These are phyloP conservation scores for Phoenicopterus ruber DNA, from an alignment of 2,113 vertebrate species.

Conservation along the genomic window DNA sequence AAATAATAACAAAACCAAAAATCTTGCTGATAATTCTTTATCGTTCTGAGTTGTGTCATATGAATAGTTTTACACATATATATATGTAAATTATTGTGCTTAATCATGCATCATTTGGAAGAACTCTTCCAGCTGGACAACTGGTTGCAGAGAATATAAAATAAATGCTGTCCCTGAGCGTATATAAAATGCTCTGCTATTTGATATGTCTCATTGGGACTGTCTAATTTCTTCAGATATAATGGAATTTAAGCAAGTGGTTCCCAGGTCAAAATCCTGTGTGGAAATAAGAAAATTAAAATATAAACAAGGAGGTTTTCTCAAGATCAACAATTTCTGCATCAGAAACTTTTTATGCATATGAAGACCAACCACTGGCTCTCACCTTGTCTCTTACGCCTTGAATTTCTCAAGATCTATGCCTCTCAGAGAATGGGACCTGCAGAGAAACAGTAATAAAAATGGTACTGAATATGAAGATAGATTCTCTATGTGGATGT, in stretches of 20 bases:
- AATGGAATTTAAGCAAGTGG: background rate
- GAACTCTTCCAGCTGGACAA: background rate
- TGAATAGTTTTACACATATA: background rate
- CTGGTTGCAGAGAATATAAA: background rate
- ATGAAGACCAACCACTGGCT: background rate
- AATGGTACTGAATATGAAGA: fast-evolving
- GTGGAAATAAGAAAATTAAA: background rate
- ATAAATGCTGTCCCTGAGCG: background rate
- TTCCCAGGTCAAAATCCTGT: background rate
- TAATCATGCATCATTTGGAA: background rate
- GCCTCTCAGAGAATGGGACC: background rate
- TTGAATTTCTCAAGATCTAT: background rate
- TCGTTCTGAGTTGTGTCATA: background rate
- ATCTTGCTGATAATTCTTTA: background rate
- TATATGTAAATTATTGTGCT: background rate
- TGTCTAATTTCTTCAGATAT: background rate
- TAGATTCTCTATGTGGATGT: background rate
- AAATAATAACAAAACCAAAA: background rate
- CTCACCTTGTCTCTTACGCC: background rate
- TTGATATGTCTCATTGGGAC: background rate
- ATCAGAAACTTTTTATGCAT: background rate
- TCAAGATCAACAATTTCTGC: background rate
- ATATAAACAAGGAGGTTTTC: background rate
- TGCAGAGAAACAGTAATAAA: background rate
- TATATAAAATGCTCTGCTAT: background rate